These are phyloP conservation scores for Poeciliopsis retropinna DNA, from an alignment of 2,113 vertebrate species.

Conservation along the genomic window DNA sequence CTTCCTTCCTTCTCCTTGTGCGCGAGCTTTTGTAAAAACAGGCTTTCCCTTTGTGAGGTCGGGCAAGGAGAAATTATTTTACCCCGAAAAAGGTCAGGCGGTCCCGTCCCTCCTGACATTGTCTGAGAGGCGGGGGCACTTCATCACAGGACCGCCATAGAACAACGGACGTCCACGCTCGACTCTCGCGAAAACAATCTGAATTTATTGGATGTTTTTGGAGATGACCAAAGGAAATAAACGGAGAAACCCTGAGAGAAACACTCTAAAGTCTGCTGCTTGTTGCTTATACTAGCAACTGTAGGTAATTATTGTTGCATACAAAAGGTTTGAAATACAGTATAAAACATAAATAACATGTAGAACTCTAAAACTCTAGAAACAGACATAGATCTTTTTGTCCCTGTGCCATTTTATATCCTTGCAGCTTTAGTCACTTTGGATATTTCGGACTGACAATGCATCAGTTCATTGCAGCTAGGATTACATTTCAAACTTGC, in stretches of 20 bases:
- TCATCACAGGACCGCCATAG: neutral
- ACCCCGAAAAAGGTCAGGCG: neutral
- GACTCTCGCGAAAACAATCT: neutral
- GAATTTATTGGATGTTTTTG: neutral
- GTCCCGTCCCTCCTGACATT: neutral
- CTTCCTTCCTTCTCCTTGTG: constrained; percentile 60
- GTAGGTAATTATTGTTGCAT: neutral
- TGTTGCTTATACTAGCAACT: neutral
- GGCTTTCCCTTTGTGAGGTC: constrained; percentile 40
- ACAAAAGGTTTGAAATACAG: neutral
- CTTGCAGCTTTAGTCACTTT: too few relatives aligned
- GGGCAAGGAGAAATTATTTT: constrained; percentile 8
- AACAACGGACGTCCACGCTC: neutral
- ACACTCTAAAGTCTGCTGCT: neutral
- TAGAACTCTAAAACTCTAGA: neutral
- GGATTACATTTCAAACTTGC: too few relatives aligned
- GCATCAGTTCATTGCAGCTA: too few relatives aligned
- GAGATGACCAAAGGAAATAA: neutral
- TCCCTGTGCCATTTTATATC: too few relatives aligned
- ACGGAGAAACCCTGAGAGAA: neutral
- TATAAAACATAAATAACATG: neutral
- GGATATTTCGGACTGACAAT: too few relatives aligned
- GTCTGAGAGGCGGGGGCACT: neutral
- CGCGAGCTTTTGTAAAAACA: constrained; percentile 32
- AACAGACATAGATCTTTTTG: too few relatives aligned